A percentile compares a stretch with the other conserved stretches of the same genome.
Evolutionary conservation across 2,888 invertebrate genomes (phyloP).

Genomic region (Crossocerus cetratus): DNA sequence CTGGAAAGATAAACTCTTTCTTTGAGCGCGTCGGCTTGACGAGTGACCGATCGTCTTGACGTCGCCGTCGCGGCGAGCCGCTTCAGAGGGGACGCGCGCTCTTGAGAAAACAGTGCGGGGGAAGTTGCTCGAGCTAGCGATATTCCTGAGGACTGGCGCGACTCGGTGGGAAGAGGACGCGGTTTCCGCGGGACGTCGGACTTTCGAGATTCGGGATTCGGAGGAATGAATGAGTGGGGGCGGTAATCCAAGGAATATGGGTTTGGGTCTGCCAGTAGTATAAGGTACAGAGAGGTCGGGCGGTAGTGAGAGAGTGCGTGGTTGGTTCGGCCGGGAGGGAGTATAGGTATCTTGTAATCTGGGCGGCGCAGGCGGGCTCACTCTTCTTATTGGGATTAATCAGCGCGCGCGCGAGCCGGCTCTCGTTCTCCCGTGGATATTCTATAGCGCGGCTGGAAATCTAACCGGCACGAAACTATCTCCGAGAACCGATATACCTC

Average conservation of each 20-base stretch:
- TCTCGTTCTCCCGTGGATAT: conserved; percentile 32
- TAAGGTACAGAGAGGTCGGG: too few relatives aligned
- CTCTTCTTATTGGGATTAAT: conserved; percentile 2
- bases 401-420: neutral
- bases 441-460: conserved; percentile 35
- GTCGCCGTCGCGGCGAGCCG: neutral
- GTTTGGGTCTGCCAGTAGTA: too few relatives aligned
- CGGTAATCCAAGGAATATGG: too few relatives aligned
- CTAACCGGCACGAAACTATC: conserved; percentile 27
- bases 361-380: neutral
- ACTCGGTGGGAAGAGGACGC: too few relatives aligned
- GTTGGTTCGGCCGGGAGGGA: too few relatives aligned
- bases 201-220: too few relatives aligned
- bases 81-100: neutral
- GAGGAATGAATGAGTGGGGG: too few relatives aligned
- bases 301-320: too few relatives aligned
- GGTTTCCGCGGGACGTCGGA: too few relatives aligned
- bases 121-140: too few relatives aligned
- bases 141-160: too few relatives aligned
- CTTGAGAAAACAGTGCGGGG: neutral
- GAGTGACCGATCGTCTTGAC: conserved; percentile 13
- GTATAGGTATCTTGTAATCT: neutral
- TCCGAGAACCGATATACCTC: conserved; percentile 45
- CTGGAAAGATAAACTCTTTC: conserved; percentile 31
- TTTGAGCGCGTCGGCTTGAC: neutral